Base-by-base conservation (phyloP, 2,888 invertebrate species). In the Drosophila mercatorum region DNA sequence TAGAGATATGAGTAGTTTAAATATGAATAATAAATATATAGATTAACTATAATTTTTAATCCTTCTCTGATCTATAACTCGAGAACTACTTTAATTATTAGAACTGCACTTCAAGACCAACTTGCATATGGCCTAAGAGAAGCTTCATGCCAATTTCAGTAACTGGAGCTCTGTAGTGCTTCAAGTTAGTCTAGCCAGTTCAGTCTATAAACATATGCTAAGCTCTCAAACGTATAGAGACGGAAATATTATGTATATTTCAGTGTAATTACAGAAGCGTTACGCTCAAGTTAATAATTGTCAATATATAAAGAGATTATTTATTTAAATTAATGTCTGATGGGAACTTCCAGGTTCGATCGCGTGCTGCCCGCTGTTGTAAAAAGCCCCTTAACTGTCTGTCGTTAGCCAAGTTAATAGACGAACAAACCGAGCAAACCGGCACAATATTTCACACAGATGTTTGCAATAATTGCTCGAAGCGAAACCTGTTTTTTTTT, bases 401-500 rank as follows among this genome's bases (percentile, higher is more conserved):
- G 8, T 49, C 28, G 46, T 44, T 36, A 36, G 26, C 55, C 41
- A 38, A 59, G 59, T 43, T 68, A 58, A 36, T 34, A 52, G 57
- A 36, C 26, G 52, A 51, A 51, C 34, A 17, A 17, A 17, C 17
- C 17, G 17, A 17, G 26, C 38, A 66, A 78, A 75, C 72, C 66
- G 52, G 76, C 77, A 80, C 61, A 26, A n/a, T 34, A 49, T 72
- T 75, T 72, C 64, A 72, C 66, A 53, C 60, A 74, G 56, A 46
- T 78, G 41, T 68, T 82, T 58, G 44, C 41, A 6, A 26, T 75
- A 79, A 84, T 78, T 69, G 44, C 38, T 12, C 60, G 11, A 28
- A 63, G 52, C 43, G 49, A 68, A 81, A 83, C 86, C 81, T 66
- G 84, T 78, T 87, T 74, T 53, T 3, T 22, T 22, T 17, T 17